Evolutionary conservation across 2,797 vertebrate species (phyloP).

Genomic region (Pitangus sulphuratus): DNA sequence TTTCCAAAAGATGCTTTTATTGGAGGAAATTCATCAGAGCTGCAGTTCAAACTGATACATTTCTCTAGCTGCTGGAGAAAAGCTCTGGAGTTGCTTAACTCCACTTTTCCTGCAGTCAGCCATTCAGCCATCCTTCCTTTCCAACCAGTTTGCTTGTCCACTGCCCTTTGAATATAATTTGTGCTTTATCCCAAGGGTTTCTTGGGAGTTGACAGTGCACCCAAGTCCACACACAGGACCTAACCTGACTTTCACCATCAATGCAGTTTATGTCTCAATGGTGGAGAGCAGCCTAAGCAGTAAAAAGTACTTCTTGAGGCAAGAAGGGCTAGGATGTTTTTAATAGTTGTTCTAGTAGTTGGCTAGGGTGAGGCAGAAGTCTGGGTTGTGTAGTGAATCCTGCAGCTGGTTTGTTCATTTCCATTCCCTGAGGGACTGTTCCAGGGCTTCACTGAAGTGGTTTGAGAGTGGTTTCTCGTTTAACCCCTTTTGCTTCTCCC

Average conservation of each 20-base stretch:
- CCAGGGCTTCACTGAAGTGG: not conserved
- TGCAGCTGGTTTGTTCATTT: conserved; percentile 30
- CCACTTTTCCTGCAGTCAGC: not conserved
- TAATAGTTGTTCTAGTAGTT: not conserved
- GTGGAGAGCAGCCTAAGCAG: not conserved
- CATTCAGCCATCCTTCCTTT: not conserved
- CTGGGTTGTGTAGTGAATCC: not conserved
- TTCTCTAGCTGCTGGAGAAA: not conserved
- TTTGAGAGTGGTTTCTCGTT: conserved; percentile 14
- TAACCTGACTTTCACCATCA: not conserved
- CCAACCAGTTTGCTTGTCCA: not conserved
- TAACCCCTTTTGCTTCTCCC: not conserved
- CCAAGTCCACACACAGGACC: not conserved
- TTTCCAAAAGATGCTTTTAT: conserved; percentile 3
- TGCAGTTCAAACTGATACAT: not conserved
- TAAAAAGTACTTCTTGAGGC: not conserved
- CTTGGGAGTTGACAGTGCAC: not conserved
- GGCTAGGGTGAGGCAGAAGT: not conserved
- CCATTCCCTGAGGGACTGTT: not conserved
- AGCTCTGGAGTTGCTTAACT: not conserved
- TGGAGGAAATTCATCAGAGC: not conserved
- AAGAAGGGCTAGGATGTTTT: not conserved
- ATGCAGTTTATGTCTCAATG: not conserved
- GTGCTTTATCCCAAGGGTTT: not conserved
- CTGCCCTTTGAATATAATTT: not conserved